These are phyloP conservation scores for Astreopora myriophthalma DNA, from an alignment of 64 coral and sea anemone species.

Conservation along the genomic window DNA sequence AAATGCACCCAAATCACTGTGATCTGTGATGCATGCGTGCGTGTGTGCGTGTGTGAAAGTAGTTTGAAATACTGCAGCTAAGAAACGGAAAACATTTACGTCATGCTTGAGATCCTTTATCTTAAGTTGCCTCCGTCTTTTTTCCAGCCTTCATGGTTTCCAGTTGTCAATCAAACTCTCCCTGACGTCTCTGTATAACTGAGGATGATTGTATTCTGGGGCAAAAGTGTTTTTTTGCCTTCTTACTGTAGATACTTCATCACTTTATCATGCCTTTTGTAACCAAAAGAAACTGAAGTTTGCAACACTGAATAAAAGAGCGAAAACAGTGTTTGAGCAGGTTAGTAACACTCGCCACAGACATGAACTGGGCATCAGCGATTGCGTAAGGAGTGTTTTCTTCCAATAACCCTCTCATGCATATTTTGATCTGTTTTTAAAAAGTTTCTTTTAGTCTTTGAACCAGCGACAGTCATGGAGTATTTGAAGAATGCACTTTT, in stretches of 20 bases:
- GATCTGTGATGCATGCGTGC: too few relatives aligned
- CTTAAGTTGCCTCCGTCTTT: too few relatives aligned
- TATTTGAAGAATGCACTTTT: slow-evolving; percentile 24
- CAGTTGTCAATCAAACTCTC: too few relatives aligned
- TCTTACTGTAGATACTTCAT: background rate
- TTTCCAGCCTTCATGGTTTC: too few relatives aligned
- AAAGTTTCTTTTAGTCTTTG: slow-evolving; percentile 61
- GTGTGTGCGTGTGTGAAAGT: too few relatives aligned
- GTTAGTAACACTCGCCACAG: too few relatives aligned
- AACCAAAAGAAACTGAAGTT: slow-evolving; percentile 54
- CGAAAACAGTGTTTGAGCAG: slow-evolving; percentile 56
- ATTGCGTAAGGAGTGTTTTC: background rate
- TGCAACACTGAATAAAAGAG: background rate
- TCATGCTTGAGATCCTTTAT: too few relatives aligned
- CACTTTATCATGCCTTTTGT: background rate
- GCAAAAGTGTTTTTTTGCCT: background rate
- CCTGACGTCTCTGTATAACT: too few relatives aligned
- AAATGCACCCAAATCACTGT: too few relatives aligned
- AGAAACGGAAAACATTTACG: too few relatives aligned
- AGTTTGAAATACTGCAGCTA: too few relatives aligned
- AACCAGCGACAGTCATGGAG: slow-evolving; percentile 41
- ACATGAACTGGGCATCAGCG: background rate
- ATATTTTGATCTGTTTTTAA: background rate
- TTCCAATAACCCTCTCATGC: background rate
- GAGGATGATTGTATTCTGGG: too few relatives aligned